phyloP scores from a whole-genome alignment of 2,888 invertebrate species.

The Meiosimyza platycephala region DNA sequence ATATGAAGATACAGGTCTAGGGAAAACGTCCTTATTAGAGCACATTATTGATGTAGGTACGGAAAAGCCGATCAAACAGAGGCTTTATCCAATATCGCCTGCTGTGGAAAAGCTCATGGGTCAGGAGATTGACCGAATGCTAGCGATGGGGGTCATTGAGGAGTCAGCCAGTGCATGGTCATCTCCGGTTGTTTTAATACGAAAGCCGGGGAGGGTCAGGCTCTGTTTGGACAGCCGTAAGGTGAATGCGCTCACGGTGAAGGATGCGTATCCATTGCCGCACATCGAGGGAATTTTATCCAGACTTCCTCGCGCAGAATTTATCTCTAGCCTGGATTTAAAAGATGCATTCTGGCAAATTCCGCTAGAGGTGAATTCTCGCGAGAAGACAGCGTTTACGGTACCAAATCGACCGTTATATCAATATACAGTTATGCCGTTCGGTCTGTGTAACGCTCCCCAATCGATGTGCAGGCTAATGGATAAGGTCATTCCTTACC shows the following conservation, averaged over 20 bases:
- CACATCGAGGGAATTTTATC: constrained; percentile 41
- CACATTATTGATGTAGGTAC: constrained; percentile 42
- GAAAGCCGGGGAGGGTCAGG: constrained; percentile 48
- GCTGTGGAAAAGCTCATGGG: constrained; percentile 41
- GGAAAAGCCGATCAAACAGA: constrained; percentile 42
- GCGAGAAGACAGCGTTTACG: constrained; percentile 10
- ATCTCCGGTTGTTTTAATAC: constrained; percentile 52
- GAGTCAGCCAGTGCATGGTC: constrained; percentile 54
- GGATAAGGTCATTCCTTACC: not conserved
- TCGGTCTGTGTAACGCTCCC: not conserved
- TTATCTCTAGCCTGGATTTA: constrained; percentile 37
- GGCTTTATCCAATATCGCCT: constrained; percentile 43
- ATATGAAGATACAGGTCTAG: constrained; percentile 37
- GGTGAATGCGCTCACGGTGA: constrained; percentile 50
- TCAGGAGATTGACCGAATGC: constrained; percentile 55
- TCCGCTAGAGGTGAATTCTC: no score
- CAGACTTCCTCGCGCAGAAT: constrained; percentile 35
- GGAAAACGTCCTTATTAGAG: constrained; percentile 38
- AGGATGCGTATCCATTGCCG: constrained; percentile 41
- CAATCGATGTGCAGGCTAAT: constrained; percentile 5
- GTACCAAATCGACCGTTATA: constrained; percentile 4
- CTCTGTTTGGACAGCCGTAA: constrained; percentile 54
- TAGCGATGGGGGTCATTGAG: constrained; percentile 52
- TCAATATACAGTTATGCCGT: not conserved
- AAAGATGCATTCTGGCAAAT: constrained; percentile 41